phyloP scores from a whole-genome alignment of 2,888 invertebrate genomes.

The Lamproptera curius region DNA sequence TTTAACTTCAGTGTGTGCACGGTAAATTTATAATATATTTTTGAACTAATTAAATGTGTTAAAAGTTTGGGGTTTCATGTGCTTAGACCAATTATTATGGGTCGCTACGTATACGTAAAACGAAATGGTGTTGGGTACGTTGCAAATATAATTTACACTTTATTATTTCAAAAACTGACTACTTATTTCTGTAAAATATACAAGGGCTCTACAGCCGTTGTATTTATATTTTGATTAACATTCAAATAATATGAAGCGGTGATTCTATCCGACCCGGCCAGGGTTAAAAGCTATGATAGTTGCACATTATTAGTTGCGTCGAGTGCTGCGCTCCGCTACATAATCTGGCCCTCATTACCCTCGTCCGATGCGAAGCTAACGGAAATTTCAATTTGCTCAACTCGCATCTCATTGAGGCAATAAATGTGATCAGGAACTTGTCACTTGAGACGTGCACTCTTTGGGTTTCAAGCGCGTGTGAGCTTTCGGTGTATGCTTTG shows the following conservation, averaged over 20 bases:
- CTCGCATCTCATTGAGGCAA: conserved; percentile 52
- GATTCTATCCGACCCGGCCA: conserved; percentile 25
- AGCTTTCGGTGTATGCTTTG: conserved; percentile 10
- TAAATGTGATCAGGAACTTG: conserved; percentile 56
- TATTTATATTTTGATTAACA: no score
- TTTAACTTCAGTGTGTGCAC: no score
- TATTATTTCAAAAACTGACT: no score
- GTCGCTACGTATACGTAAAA: no score
- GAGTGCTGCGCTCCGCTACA: conserved; percentile 12
- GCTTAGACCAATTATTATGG: neutral
- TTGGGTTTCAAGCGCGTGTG: conserved; percentile 21
- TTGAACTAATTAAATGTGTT: no score
- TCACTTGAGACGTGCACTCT: conserved; percentile 47
- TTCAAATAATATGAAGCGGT: conserved; percentile 4
- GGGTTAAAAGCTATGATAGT: conserved; percentile 13
- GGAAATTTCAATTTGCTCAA: conserved; percentile 65
- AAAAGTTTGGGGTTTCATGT: neutral
- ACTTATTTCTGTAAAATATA: no score
- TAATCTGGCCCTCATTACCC: conserved; percentile 26
- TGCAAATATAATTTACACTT: no score
- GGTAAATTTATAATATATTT: no score
- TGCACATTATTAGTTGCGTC: neutral
- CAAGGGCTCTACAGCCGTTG: no score
- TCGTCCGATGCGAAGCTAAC: conserved; percentile 42
- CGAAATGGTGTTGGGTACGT: no score